These are phyloP conservation scores for Bombyx mandarina DNA, from an alignment of 1,140 invertebrate genomes.

Conservation along the genomic window DNA sequence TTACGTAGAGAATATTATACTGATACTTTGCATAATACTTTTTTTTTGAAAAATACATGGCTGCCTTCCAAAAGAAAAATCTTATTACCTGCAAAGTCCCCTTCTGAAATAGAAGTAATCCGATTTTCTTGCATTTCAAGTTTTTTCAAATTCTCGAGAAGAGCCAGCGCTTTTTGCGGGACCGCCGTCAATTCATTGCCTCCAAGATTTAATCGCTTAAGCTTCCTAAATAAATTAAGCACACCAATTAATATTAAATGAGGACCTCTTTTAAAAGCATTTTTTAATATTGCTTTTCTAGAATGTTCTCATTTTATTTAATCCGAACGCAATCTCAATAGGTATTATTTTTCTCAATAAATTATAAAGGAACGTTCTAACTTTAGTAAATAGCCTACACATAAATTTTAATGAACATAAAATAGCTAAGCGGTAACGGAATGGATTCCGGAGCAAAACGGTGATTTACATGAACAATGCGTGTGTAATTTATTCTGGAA, in stretches of 20 bases:
- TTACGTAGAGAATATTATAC: too few species aligned
- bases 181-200: constrained; percentile 84
- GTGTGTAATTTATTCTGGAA: constrained; percentile 13
- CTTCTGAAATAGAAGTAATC: constrained; percentile 81
- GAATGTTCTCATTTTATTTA: too few species aligned
- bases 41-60: too few species aligned
- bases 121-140: constrained; percentile 91
- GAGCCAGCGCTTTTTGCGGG: constrained; percentile 82
- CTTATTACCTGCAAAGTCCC: constrained; percentile 84
- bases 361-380: too few species aligned
- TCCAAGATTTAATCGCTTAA: constrained; percentile 88
- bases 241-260: too few species aligned
- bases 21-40: too few species aligned
- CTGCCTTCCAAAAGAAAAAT: background rate
- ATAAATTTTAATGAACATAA: background rate
- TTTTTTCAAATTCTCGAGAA: constrained; percentile 84
- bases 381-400: background rate
- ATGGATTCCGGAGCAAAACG: constrained; percentile 11
- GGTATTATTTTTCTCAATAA: too few species aligned
- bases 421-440: background rate
- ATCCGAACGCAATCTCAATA: too few species aligned
- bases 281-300: too few species aligned
- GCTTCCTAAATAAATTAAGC: constrained; percentile 73
- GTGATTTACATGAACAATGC: constrained; percentile 7
- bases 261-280: too few species aligned